Evolutionary conservation across 2,797 vertebrate genomes (phyloP), one percentile per base, ranked within the genome.

Genomic region (Syndactyla subalaris): DNA sequence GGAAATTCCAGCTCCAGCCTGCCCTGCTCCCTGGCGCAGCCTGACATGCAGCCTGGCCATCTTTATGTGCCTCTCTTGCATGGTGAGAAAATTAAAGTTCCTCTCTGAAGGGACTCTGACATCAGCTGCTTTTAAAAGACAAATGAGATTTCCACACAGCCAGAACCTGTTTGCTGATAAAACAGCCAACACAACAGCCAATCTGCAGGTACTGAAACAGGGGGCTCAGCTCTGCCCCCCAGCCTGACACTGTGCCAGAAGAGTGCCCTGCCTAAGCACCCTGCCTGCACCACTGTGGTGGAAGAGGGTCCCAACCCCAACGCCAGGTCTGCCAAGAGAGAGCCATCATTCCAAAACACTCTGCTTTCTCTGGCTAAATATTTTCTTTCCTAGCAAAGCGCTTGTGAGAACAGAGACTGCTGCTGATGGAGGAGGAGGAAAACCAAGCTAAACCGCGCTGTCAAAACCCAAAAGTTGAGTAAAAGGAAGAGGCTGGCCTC

Each of bases 271-370:
- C 10, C 27, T 43, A 32, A 73, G 39, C 32, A 49, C 41, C 20
- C 46, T 54, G 20, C 29, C 32, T 20, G 30, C 14, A 20, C 46
- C 0, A 1, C 26, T 8, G 32, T 0, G 0, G 7, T 27, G 23
- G 54, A 12, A 73, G 32, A 3, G 2, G 6, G n/a, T 79, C 52
- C 34, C 54, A 45, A 38, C 32, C 21, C 26, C 38, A 45, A 38
- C 32, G 18, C 26, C 38, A 9, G 21, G 7, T 26, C 45, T 76
- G 39, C 27, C 66, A 32, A 54, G 38, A 0, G 0, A 73, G 3
- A 76, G 13, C 23, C 43, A 49, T 74, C 10, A 0, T 45, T 62
- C 38, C 67, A 68, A 45, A 48, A 21, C n/a, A 8, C 26, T 9
- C 52, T 12, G 15, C 55, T 62, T 43, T 54, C 63, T 49, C 55